Percentiles rank a stretch among this genome's conserved stretches.
Conservation (phyloP, 1,140 invertebrate genomes). For the Triops cancriformis region DNA sequence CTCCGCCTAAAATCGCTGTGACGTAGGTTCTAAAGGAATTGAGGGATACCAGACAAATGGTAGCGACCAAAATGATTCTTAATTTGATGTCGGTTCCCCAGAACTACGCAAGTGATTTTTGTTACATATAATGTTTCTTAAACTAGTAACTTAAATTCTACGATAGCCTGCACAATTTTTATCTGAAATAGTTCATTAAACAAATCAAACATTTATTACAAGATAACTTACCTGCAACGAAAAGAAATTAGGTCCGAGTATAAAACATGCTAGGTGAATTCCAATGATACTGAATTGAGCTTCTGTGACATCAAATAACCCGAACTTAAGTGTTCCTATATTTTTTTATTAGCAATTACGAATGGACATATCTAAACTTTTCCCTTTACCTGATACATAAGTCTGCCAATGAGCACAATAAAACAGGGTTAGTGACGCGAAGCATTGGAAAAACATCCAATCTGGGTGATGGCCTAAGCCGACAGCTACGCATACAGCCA, state of each 20-base stretch:
- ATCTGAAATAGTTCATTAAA: too few relatives aligned
- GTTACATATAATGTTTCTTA: background rate
- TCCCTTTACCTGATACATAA: constrained; percentile 75
- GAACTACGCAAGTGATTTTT: background rate
- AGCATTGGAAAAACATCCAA: constrained; percentile 91
- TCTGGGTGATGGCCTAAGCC: constrained; percentile 81
- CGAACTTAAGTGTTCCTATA: constrained; percentile 77
- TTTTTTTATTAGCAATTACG: background rate
- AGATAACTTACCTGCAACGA: constrained; percentile 56
- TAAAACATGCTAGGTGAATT: constrained; percentile 77
- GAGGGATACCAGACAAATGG: background rate
- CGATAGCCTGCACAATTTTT: too few relatives aligned
- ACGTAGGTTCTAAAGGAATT: constrained; percentile 34
- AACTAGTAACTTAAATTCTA: too few relatives aligned
- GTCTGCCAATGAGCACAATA: constrained; percentile 99
- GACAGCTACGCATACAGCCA: constrained; percentile 85
- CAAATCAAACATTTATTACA: background rate
- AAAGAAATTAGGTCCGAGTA: constrained; percentile 82
- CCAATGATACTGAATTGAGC: constrained; percentile 88
- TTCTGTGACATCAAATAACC: constrained; percentile 95
- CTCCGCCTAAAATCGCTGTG: constrained; percentile 55
- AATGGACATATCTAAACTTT: background rate
- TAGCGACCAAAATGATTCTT: background rate
- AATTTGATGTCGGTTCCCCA: constrained; percentile 13
- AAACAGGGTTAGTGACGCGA: constrained; percentile 87